Conservation (phyloP, 2,113 vertebrate species). For the Camarhynchus parvulus region DNA sequence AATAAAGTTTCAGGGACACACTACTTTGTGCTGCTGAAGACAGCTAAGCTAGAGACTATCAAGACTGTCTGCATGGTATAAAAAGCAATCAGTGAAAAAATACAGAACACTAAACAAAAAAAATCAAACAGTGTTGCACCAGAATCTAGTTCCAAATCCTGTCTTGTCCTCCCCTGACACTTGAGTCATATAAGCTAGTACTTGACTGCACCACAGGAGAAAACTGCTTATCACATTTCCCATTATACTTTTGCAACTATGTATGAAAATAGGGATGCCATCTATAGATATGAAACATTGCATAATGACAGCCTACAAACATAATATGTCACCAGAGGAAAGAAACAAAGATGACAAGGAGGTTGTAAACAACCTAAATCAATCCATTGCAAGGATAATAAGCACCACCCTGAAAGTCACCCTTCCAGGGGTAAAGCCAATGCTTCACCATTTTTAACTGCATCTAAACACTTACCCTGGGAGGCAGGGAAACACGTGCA, state of each 20-base stretch:
- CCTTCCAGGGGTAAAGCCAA: not conserved
- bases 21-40: not conserved
- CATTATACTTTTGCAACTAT: conserved; percentile 4
- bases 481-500: not conserved
- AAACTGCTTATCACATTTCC: conserved; percentile 31
- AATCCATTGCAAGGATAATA: not conserved
- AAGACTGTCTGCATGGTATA: not conserved
- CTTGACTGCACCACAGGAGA: not conserved
- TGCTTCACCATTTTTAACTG: not conserved
- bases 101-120: not conserved
- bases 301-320: conserved; percentile 40
- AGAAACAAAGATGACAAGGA: not conserved
- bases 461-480: not conserved
- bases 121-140: not conserved
- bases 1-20: not conserved
- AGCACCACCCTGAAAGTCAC: conserved; percentile 6
- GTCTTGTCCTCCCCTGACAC: not conserved
- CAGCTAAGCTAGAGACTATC: not conserved
- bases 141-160: not conserved
- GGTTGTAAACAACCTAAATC: conserved; percentile 34
- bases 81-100: not conserved
- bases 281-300: conserved; percentile 19
- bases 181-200: not conserved
- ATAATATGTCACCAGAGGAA: not conserved
- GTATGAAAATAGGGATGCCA: conserved; percentile 24